Percentiles rank a stretch among this genome's conserved stretches.
These are phyloP conservation scores for Gnatocerus cornutus DNA, from an alignment of 2,888 invertebrate genomes.

Conservation along the genomic window DNA sequence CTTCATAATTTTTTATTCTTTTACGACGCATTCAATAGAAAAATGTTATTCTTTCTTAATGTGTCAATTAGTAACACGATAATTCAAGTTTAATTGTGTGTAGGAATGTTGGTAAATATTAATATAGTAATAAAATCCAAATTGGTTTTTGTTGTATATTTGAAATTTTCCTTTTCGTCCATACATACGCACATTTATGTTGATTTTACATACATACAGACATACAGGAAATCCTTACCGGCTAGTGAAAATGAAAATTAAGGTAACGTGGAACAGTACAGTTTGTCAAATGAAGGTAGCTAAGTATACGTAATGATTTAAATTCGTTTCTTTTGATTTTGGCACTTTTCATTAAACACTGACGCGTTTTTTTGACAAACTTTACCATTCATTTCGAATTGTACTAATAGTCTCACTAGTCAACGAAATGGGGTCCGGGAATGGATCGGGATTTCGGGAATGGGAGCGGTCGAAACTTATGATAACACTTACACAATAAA, in stretches of 20 bases:
- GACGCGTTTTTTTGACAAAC: slow-evolving; percentile 52
- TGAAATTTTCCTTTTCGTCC: slow-evolving; percentile 69
- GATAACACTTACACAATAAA: slow-evolving; percentile 38
- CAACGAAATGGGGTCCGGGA: slow-evolving; percentile 8
- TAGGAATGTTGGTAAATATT: not conserved
- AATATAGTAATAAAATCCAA: not conserved
- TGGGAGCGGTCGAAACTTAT: slow-evolving; percentile 12
- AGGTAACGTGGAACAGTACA: slow-evolving; percentile 44
- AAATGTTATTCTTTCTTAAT: not conserved
- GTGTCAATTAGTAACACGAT: not conserved
- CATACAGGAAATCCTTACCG: slow-evolving; percentile 69
- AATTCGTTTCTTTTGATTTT: slow-evolving; percentile 61
- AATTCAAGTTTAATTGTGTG: slow-evolving; percentile 1
- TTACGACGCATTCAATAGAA: not conserved
- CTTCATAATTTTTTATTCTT: no score
- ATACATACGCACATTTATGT: slow-evolving; percentile 70
- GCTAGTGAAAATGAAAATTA: slow-evolving; percentile 54
- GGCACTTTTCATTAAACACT: slow-evolving; percentile 56
- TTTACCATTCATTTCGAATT: slow-evolving; percentile 50
- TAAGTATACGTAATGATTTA: slow-evolving; percentile 57
- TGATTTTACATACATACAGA: slow-evolving; percentile 70
- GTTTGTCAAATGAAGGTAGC: slow-evolving; percentile 52
- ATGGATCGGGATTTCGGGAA: slow-evolving; percentile 5
- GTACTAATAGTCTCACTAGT: slow-evolving; percentile 49
- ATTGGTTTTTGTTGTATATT: slow-evolving; percentile 63